Evolutionary conservation across 2,113 vertebrate species (phyloP), one percentile per base, ranked within the genome.

Genomic region (Cyprinodon brontotheroides): DNA sequence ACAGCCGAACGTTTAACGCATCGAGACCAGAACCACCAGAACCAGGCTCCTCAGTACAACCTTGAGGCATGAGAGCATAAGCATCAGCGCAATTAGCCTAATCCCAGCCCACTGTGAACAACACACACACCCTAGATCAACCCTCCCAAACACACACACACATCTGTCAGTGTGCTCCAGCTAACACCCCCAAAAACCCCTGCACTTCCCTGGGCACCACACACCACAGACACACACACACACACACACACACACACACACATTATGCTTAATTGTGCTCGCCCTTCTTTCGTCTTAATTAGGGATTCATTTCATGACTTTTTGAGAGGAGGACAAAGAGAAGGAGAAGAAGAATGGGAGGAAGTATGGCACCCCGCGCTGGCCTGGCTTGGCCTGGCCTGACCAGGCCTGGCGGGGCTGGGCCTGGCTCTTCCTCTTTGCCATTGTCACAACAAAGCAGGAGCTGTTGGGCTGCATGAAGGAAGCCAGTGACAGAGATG

Each of bases 71-170:
- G 29, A 29, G 29, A 29, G 29, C 29, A 29, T 29, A 29, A 29
- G 29, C 29, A 29, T 29, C 22, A 48, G 84, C 82, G 87, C 88
- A 92, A 88, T 92, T 90, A 90, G 72, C 75, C 72, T 89, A 91
- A 92, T 90, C 90, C 85, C 82, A 80, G 79, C 83, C 77, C 82
- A 64, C 64, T 74, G 78, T 72, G 75, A 65, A 29, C 78, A 65
- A 29, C 78, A 67, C 65, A 75, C 74, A 79, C 72, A 82, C 78
- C 68, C 85, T 75, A 79, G 82, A 84, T 78, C 84, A 86, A 78
- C 79, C 81, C 15, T 20, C 59, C 43, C 68, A 63, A 81, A 89
- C 69, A 22, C 40, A 48, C 53, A n/a, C 69, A 48, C 63, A 20
- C 81, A 61, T 29, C 29, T 29, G 29, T n/a, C n/a, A n/a, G n/a